These are phyloP conservation scores for Poecilia latipinna DNA, from an alignment of 2,113 vertebrate genomes.

Conservation along the genomic window DNA sequence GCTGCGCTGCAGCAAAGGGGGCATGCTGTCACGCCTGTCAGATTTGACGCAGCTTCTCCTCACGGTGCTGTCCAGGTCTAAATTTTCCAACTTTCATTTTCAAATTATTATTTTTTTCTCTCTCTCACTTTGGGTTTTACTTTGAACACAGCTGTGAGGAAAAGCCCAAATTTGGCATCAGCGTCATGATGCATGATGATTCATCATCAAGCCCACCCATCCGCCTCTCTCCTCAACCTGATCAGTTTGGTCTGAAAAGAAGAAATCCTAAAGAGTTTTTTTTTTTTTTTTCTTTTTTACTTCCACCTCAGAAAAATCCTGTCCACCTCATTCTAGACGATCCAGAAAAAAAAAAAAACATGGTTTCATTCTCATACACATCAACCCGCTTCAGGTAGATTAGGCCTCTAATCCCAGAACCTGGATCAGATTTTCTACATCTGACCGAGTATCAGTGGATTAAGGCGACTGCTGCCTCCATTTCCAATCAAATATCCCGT, in stretches of 20 bases:
- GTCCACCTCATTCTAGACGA: constrained; percentile 44
- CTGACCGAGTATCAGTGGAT: constrained; percentile 52
- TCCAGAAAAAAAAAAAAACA: constrained; percentile 18
- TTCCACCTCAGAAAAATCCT: constrained; percentile 20
- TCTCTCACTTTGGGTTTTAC: background rate
- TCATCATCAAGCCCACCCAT: constrained; percentile 57
- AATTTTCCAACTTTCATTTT: background rate
- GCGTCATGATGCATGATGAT: constrained; percentile 65
- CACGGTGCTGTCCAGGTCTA: constrained; percentile 40
- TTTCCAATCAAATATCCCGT: constrained; percentile 23
- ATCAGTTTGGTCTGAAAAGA: constrained; percentile 44
- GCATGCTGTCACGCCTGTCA: constrained; percentile 71
- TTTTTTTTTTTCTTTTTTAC: background rate
- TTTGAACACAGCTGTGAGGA: constrained; percentile 54
- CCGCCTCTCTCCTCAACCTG: constrained; percentile 28
- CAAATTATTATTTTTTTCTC: background rate
- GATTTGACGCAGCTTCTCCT: constrained; percentile 66
- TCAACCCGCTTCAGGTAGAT: constrained; percentile 44
- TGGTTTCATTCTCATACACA: constrained; percentile 53
- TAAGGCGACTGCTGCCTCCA: constrained; percentile 24
- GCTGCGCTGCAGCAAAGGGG: constrained; percentile 59
- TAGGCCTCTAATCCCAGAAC: constrained; percentile 47
- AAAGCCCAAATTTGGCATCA: constrained; percentile 73
- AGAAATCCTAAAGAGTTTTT: constrained; percentile 44
- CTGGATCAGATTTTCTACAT: constrained; percentile 48